A percentile compares a stretch with the other conserved stretches of the same genome.
Conservation (phyloP, 2,888 invertebrate species). For the Amphipoea lucens region DNA sequence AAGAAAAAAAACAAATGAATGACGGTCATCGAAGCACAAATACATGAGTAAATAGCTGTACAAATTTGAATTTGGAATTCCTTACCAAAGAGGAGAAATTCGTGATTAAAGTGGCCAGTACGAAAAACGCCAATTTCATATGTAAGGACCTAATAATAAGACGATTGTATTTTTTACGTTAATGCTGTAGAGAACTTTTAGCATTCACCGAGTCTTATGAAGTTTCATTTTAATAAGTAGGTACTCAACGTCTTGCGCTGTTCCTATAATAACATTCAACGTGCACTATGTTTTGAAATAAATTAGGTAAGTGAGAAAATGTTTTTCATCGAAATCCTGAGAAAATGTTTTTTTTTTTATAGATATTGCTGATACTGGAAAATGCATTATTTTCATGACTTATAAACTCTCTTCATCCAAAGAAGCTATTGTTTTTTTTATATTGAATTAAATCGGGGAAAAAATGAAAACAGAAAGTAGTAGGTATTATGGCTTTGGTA, state of each 20-base stretch:
- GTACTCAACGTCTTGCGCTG: not conserved
- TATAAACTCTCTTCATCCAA: not conserved
- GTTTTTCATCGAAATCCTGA: not conserved
- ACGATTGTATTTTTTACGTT: not conserved
- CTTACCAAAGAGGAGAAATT: too few relatives aligned
- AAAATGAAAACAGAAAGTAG: not conserved
- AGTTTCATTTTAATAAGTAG: conserved; percentile 27
- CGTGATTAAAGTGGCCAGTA: too few relatives aligned
- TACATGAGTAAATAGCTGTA: too few relatives aligned
- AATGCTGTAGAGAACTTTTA: conserved; percentile 7
- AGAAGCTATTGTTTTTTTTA: not conserved
- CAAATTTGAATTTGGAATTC: too few relatives aligned
- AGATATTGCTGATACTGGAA: not conserved
- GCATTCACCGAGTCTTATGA: not conserved
- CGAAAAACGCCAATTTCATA: too few relatives aligned
- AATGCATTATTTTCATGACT: not conserved
- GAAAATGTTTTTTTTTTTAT: not conserved
- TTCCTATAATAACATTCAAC: conserved; percentile 7
- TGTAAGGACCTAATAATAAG: too few relatives aligned
- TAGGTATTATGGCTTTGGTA: not conserved
- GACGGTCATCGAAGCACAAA: too few relatives aligned
- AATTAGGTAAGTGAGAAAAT: not conserved
- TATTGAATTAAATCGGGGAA: not conserved
- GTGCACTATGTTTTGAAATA: not conserved
- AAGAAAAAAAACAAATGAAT: too few relatives aligned